phyloP scores from a whole-genome alignment of 1,140 invertebrate species.

The Drosophila prosaltans region DNA sequence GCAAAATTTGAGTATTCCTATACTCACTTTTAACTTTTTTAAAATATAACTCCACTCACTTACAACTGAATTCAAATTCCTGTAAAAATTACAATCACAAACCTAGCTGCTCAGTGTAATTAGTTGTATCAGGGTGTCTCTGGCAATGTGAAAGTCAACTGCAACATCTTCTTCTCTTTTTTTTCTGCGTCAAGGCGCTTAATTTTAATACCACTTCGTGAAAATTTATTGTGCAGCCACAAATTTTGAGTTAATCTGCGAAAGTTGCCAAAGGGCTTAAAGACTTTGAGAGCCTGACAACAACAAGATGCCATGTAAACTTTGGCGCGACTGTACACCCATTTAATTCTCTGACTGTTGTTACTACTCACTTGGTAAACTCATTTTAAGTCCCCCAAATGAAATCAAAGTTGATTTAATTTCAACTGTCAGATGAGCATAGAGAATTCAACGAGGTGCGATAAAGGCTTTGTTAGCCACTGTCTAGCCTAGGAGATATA shows the following conservation, averaged over 20 bases:
- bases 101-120: slow-evolving; percentile 56
- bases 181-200: slow-evolving; percentile 42
- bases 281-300: slow-evolving; percentile 12
- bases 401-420: slow-evolving; percentile 67
- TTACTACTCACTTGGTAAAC: not conserved
- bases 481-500: slow-evolving; percentile 33
- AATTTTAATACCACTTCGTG: slow-evolving; percentile 70
- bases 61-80: not conserved
- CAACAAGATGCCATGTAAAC: slow-evolving; percentile 11
- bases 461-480: slow-evolving; percentile 67
- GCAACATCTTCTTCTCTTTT: slow-evolving; percentile 47
- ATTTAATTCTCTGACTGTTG: not conserved
- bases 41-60: no score
- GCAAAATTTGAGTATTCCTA: no score
- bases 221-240: slow-evolving; percentile 77
- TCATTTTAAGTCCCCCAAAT: slow-evolving; percentile 61
- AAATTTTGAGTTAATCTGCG: slow-evolving; percentile 76
- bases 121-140: slow-evolving; percentile 33
- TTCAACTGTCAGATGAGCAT: slow-evolving; percentile 44
- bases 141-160: slow-evolving; percentile 45
- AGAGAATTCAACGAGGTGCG: slow-evolving; percentile 47
- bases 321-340: slow-evolving; percentile 50
- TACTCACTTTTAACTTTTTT: no score
- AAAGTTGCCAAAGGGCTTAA: slow-evolving; percentile 58
- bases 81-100: not conserved